Evolutionary conservation across 2,888 invertebrate genomes (phyloP), one percentile per base, ranked within the genome.

Genomic region (Lampropteryx suffumata): DNA sequence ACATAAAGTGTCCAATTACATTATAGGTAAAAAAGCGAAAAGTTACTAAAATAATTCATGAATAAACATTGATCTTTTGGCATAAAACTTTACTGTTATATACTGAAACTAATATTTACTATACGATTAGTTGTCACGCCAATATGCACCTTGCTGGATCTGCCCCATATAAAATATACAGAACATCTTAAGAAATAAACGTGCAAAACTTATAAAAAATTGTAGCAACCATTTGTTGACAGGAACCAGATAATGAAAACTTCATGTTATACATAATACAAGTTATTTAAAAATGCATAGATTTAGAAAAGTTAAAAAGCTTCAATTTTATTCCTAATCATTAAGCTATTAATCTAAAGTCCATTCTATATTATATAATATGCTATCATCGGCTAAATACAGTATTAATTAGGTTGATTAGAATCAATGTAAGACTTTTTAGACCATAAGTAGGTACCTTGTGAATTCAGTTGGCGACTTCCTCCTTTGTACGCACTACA

Each of bases 311-410:
- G 54, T 59, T 59, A 56, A 57, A 83, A 86, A 82, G 80, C 83
- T 79, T 82, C 77, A 82, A 82, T 70, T 75, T 76, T 76, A 79
- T 74, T 70, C 79, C 85, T 86, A 84, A 82, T 79, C 54, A 81
- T 84, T 85, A 83, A 83, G 73, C 86, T 87, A 84, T 73, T 78
- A 59, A 80, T 64, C 80, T 84, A 84, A 79, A 79, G 65, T 82
- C 69, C 76, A 74, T 83, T 76, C 79, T 84, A 84, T n/a, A n/a
- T n/a, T n/a, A n/a, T n/a, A n/a, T n/a, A n/a, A n/a, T n/a, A n/a
- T 76, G 68, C 77, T 84, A 85, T 77, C 76, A 80, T 76, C 82
- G 53, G 55, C 51, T 49, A 54, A 49, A 50, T 54, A 53, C 41
- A 50, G 44, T 43, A 49, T 53, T 36, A 53, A 50, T 45, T 40